Conservation (phyloP, 2,888 invertebrate genomes). For the Drosophila paranaensis region DNA sequence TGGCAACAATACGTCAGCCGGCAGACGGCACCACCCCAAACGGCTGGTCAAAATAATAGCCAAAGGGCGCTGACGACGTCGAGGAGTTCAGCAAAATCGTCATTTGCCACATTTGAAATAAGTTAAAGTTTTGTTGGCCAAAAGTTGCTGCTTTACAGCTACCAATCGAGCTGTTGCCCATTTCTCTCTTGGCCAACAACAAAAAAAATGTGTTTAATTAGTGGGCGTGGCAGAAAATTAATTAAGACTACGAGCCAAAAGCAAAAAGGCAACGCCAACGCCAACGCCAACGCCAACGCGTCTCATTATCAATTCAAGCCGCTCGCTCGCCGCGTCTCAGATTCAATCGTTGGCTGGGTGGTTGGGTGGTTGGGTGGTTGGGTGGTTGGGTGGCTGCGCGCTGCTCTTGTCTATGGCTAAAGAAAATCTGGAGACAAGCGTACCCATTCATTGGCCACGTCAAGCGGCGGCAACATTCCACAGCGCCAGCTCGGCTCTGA, state of each 20-base stretch:
- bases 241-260: slow-evolving; percentile 60
- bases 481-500: slow-evolving; percentile 29
- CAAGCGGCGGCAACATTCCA: slow-evolving; percentile 44
- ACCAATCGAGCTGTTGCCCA: slow-evolving; percentile 40
- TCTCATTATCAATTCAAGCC: slow-evolving; percentile 77
- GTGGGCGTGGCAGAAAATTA: slow-evolving; percentile 73
- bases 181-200: slow-evolving; percentile 39
- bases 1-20: slow-evolving; percentile 77
- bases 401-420: neutral
- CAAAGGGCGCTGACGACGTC: neutral
- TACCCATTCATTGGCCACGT: slow-evolving; percentile 63
- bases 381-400: neutral
- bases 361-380: neutral
- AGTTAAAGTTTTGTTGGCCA: slow-evolving; percentile 68
- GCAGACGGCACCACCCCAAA: slow-evolving; percentile 21
- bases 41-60: slow-evolving; percentile 36
- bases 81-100: slow-evolving; percentile 35
- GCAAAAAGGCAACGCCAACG: slow-evolving; percentile 30
- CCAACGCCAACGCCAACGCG: slow-evolving; percentile 15
- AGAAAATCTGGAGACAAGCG: slow-evolving; percentile 46
- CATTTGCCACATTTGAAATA: slow-evolving; percentile 75
- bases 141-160: slow-evolving; percentile 40
- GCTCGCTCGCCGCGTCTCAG: slow-evolving; percentile 33
- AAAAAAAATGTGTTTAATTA: slow-evolving; percentile 70
- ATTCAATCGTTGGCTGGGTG: slow-evolving; percentile 5